phyloP scores from a whole-genome alignment of 2,888 invertebrate species.

The Trichogramma evanescens region DNA sequence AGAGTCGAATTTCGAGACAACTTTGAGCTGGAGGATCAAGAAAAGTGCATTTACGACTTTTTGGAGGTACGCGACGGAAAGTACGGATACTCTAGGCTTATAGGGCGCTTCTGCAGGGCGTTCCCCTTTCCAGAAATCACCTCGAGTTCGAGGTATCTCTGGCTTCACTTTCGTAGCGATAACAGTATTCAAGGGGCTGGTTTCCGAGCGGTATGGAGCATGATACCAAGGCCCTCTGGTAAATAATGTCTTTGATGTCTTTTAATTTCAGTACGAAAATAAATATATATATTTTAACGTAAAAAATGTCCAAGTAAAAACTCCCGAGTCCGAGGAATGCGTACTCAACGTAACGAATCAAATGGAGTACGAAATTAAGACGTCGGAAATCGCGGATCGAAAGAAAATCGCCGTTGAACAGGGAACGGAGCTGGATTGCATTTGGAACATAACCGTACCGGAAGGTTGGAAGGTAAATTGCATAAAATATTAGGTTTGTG shows the following conservation, averaged over 20 bases:
- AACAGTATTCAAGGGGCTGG: conserved; percentile 73
- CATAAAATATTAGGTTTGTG: not conserved
- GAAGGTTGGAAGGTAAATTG: conserved; percentile 57
- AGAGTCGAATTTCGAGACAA: conserved; percentile 73
- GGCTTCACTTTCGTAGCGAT: conserved; percentile 72
- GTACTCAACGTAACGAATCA: conserved; percentile 49
- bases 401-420: conserved; percentile 51
- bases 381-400: conserved; percentile 54
- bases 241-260: not conserved
- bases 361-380: conserved; percentile 52
- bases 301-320: conserved; percentile 15
- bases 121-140: conserved; percentile 66
- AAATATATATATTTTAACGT: conserved; percentile 1
- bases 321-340: conserved; percentile 57
- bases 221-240: conserved; percentile 49
- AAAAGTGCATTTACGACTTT: conserved; percentile 71
- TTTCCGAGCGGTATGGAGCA: conserved; percentile 70
- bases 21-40: conserved; percentile 63
- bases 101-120: conserved; percentile 66
- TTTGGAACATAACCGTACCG: conserved; percentile 64
- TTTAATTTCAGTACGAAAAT: not conserved
- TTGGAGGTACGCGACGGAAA: conserved; percentile 77
- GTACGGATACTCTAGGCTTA: conserved; percentile 63
- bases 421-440: conserved; percentile 62
- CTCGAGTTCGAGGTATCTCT: conserved; percentile 67